Base-by-base conservation (phyloP, 2,797 vertebrate species). In the Sparus aurata region DNA sequence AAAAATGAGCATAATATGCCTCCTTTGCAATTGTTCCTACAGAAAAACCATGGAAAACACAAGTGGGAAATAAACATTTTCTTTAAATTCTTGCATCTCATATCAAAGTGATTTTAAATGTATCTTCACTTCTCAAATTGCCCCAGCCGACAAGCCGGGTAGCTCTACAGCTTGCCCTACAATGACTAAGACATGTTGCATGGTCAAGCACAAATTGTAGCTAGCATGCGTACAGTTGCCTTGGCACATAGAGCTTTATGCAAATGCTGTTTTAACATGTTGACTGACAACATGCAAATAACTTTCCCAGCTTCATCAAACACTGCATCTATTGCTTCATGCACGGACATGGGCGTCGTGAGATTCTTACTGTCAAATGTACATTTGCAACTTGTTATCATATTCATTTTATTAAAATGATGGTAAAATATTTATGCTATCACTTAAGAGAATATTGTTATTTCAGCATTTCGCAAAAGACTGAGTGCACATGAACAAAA, bases 251-350 rank as follows among this genome's bases (percentile, higher is more conserved):
- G 17, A 12, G 22, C 66, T 57, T 69, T 47, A 71, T 81, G 52
- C 30, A 71, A 75, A 67, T 49, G 17, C 7, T 20, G 17, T 50
- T 54, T 58, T 4, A 76, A 69, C 30, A 65, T 55, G 58, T 64
- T 73, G 17, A 61, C 34, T 63, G 27, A 38, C 18, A 73, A 69
- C 41, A 63, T 55, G 69, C 58, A 81, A 71, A 71, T 47, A 27
- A 2, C 15, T n/a, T 57, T 10, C 47, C 15, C 16, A 52, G 61
- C 50, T 16, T 34, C 60, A 59, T 27, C 27, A n/a, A 30, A 7
- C 12, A 22, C 27, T 8, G 12, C 3, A 11, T 22, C 18, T 13
- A 8, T 30, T 43, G 30, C 60, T 25, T 81, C 46, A 53, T 54
- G 15, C n/a, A 45, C 43, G 6, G 7, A 27, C 3, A 9, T 7